Evolutionary conservation across 1,140 invertebrate species (phyloP).

Genomic region (Ctenoplectra terminalis): DNA sequence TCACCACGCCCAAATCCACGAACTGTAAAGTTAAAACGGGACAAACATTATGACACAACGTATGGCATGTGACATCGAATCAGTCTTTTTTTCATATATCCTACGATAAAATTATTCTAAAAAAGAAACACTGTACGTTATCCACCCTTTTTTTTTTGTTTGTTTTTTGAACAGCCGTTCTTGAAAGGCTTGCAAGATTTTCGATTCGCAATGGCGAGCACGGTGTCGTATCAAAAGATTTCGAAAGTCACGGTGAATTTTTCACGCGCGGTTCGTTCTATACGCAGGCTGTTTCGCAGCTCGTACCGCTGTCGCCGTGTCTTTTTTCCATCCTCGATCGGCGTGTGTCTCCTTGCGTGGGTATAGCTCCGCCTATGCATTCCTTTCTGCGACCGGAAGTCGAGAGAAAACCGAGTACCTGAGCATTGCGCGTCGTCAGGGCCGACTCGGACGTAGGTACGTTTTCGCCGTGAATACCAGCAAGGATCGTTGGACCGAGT

Average conservation of each 20-base stretch:
- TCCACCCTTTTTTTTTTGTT: too few relatives aligned
- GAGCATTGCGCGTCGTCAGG: slow-evolving; percentile 46
- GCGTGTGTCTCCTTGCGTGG: slow-evolving; percentile 59
- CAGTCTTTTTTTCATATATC: neutral
- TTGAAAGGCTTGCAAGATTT: too few relatives aligned
- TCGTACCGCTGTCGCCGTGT: neutral
- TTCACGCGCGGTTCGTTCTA: neutral
- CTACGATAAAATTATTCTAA: neutral
- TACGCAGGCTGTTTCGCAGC: slow-evolving; percentile 3
- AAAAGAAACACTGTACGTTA: neutral
- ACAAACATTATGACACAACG: neutral
- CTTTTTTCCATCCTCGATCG: slow-evolving; percentile 41
- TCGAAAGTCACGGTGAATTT: slow-evolving; percentile 2
- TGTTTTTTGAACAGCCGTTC: too few relatives aligned
- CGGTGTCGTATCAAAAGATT: too few relatives aligned
- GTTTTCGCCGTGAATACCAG: slow-evolving; percentile 55
- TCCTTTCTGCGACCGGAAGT: slow-evolving; percentile 65
- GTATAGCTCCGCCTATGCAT: slow-evolving; percentile 64
- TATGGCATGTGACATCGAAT: too few relatives aligned
- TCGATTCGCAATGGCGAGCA: too few relatives aligned
- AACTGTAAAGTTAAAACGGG: slow-evolving; percentile 86
- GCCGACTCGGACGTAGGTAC: slow-evolving; percentile 51
- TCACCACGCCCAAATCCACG: slow-evolving; percentile 96
- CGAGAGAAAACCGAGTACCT: slow-evolving; percentile 63
- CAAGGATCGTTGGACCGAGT: slow-evolving; percentile 59